Evolutionary conservation across 2,113 vertebrate genomes (phyloP).

Genomic region (Scomber scombrus): DNA sequence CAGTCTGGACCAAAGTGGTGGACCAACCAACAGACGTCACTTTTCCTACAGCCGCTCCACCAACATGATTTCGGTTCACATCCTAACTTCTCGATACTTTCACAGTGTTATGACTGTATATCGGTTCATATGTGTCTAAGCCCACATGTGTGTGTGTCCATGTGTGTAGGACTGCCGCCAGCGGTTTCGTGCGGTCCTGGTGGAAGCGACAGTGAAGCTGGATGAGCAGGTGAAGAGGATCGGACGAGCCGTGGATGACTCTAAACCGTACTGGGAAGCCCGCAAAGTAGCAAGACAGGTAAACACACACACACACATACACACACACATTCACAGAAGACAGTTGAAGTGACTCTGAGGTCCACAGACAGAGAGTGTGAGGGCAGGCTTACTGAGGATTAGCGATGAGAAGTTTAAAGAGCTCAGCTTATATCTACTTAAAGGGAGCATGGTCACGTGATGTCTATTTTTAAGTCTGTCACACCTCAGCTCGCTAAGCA

Average conservation of each 20-base stretch:
- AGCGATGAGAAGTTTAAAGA: slow-evolving; percentile 67
- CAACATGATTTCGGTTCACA: too few species aligned
- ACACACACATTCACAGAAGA: background rate
- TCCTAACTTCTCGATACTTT: background rate
- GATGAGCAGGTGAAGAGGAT: slow-evolving; percentile 96
- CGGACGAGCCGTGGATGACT: slow-evolving; percentile 97
- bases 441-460: slow-evolving; percentile 55
- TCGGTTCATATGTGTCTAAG: background rate
- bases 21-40: background rate
- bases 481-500: slow-evolving; percentile 28
- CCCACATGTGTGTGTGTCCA: background rate
- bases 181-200: slow-evolving; percentile 93
- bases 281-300: slow-evolving; percentile 94
- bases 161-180: slow-evolving; percentile 91
- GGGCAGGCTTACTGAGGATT: slow-evolving; percentile 53
- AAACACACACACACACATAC: slow-evolving; percentile 11
- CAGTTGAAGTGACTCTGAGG: slow-evolving; percentile 29
- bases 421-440: slow-evolving; percentile 65
- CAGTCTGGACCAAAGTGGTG: background rate
- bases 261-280: slow-evolving; percentile 99
- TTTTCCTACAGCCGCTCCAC: too few species aligned
- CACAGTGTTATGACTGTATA: background rate
- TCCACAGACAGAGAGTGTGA: slow-evolving; percentile 45
- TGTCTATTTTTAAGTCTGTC: slow-evolving; percentile 68
- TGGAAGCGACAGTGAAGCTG: slow-evolving; percentile 93